Evolutionary conservation across 2,113 vertebrate species (phyloP).

Genomic region (Malurus elegans): DNA sequence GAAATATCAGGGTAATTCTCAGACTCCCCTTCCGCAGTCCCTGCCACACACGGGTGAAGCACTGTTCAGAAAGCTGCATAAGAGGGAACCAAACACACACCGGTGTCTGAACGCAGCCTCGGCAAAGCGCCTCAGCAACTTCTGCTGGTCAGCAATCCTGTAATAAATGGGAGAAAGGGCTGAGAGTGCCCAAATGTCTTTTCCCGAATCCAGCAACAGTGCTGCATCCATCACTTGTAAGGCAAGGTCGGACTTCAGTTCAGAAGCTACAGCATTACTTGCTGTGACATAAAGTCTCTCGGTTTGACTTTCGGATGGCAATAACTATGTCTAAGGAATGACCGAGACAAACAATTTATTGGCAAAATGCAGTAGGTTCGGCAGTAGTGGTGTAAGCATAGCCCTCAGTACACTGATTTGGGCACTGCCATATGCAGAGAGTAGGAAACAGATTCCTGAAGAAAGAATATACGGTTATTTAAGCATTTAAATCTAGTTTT

Average conservation of each 20-base stretch:
- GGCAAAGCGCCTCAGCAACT: fast-evolving
- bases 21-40: neutral
- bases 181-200: neutral
- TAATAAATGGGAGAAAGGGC: neutral
- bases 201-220: neutral
- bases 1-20: neutral
- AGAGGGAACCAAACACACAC: neutral
- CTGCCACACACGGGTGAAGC: neutral
- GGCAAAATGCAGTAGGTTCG: neutral
- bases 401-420: neutral
- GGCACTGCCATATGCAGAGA: neutral
- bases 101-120: fast-evolving
- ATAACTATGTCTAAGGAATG: neutral
- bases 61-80: neutral
- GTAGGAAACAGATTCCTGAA: neutral
- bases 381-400: neutral
- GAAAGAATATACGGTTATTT: neutral
- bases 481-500: neutral
- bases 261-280: neutral
- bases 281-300: neutral
- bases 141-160: neutral
- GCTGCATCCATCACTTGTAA: neutral
- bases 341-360: neutral
- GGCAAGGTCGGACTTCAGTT: neutral
- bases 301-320: neutral